Evolutionary conservation across 2,113 vertebrate species (phyloP).

Genomic region (Saimiri boliviensis): DNA sequence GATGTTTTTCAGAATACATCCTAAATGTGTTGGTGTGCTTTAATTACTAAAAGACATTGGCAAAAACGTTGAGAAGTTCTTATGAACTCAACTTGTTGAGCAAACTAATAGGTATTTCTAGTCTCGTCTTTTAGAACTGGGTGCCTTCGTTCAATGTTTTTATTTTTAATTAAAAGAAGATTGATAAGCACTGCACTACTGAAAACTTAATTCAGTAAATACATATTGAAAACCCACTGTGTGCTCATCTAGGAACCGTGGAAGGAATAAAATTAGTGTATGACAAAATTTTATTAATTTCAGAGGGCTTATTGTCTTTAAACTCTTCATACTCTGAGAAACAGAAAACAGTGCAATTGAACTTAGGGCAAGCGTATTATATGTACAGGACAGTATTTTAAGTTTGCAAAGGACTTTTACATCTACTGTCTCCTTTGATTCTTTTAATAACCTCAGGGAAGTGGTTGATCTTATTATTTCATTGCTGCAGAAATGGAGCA

Average conservation of each 20-base stretch:
- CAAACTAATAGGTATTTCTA: constrained; percentile 40
- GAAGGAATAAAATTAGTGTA: neutral
- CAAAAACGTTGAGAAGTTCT: constrained; percentile 52
- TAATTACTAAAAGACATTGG: constrained; percentile 47
- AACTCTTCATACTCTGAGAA: neutral
- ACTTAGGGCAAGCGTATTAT: neutral
- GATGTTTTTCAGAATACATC: constrained; percentile 33
- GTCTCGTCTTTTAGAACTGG: constrained; percentile 8
- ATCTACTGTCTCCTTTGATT: neutral
- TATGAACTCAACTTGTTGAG: neutral
- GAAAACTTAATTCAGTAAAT: constrained; percentile 7
- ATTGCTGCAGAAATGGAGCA: neutral
- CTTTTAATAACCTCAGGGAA: neutral
- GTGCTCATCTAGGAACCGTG: neutral
- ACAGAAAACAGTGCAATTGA: neutral
- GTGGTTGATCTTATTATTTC: neutral
- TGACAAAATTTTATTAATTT: neutral
- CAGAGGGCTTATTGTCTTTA: neutral
- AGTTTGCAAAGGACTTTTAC: neutral
- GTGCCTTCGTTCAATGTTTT: constrained; percentile 31
- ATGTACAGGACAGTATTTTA: neutral
- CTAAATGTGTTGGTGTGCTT: constrained; percentile 23
- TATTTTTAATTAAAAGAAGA: constrained; percentile 42
- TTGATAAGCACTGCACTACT: neutral
- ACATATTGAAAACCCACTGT: neutral